Percentiles rank a stretch among this genome's conserved stretches.
Conservation (phyloP, 2,888 invertebrate species). For the Platycheirus rosarum region DNA sequence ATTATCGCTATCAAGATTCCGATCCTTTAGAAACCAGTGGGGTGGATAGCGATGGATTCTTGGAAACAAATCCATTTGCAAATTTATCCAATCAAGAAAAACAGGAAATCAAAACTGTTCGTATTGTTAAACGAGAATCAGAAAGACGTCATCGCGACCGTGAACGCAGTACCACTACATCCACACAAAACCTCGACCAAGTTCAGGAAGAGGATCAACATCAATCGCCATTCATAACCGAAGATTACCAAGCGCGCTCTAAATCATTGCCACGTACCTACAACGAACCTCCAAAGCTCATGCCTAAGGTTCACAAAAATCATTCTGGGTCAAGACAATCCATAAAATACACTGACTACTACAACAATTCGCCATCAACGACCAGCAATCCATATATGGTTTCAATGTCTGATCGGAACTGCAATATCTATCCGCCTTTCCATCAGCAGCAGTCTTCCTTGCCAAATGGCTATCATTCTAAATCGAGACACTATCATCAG, state of each 20-base stretch:
- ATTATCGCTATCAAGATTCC: constrained; percentile 79
- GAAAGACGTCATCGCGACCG: constrained; percentile 92
- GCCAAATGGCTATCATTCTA: constrained; percentile 76
- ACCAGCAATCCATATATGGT: constrained; percentile 73
- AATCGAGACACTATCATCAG: constrained; percentile 69
- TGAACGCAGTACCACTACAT: constrained; percentile 85
- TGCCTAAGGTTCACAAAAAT: constrained; percentile 73
- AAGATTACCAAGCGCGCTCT: constrained; percentile 81
- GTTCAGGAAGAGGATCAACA: constrained; percentile 81
- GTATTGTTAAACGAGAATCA: constrained; percentile 95
- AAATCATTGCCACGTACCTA: constrained; percentile 84
- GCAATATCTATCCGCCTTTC: constrained; percentile 78
- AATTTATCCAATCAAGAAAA: constrained; percentile 90
- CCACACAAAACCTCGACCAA: constrained; percentile 82
- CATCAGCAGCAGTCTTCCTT: constrained; percentile 77
- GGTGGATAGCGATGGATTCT: constrained; percentile 81
- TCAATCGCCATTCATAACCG: constrained; percentile 50
- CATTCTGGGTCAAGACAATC: constrained; percentile 75
- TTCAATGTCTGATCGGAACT: constrained; percentile 80
- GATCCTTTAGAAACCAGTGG: constrained; percentile 81
- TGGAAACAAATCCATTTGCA: constrained; percentile 82
- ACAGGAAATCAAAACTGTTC: constrained; percentile 95
- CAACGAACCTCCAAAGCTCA: constrained; percentile 78
- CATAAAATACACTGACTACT: constrained; percentile 76
- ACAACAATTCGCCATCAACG: constrained; percentile 63